Percentiles rank a stretch among this genome's conserved stretches.
Conservation (phyloP, 2,888 invertebrate genomes). For the Acrobasis consociella region DNA sequence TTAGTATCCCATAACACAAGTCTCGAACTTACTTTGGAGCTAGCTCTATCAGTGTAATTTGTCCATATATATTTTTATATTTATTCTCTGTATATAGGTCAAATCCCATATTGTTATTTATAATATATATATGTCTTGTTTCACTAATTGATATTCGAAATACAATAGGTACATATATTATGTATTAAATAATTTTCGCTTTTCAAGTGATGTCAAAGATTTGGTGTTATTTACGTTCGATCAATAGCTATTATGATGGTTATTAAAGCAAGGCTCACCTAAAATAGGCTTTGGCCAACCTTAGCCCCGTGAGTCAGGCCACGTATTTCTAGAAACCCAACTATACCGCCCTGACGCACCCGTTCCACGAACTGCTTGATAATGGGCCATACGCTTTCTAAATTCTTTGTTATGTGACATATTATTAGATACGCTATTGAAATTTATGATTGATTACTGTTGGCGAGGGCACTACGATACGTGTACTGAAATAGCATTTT, state of each 20-base stretch:
- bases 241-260: slow-evolving; percentile 10
- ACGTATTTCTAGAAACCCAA: slow-evolving; percentile 52
- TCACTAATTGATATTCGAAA: too few species aligned
- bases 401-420: slow-evolving; percentile 28
- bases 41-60: too few species aligned
- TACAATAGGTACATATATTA: too few species aligned
- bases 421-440: background rate
- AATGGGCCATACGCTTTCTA: slow-evolving; percentile 31
- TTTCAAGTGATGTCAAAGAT: background rate
- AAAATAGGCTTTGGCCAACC: slow-evolving; percentile 38
- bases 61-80: too few species aligned
- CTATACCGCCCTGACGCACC: slow-evolving; percentile 52
- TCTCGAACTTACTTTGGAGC: too few species aligned
- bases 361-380: slow-evolving; percentile 39
- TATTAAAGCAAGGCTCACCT: slow-evolving; percentile 19
- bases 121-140: too few species aligned
- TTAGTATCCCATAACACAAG: too few species aligned
- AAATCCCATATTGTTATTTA: too few species aligned
- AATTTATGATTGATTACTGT: too few species aligned
- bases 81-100: too few species aligned
- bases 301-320: slow-evolving; percentile 44
- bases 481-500: too few species aligned
- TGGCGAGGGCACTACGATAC: too few species aligned
- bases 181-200: background rate
- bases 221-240: background rate